Evolutionary conservation across 2,797 vertebrate species (phyloP), one percentile per base, ranked within the genome.

Genomic region (Antrozous pallidus): DNA sequence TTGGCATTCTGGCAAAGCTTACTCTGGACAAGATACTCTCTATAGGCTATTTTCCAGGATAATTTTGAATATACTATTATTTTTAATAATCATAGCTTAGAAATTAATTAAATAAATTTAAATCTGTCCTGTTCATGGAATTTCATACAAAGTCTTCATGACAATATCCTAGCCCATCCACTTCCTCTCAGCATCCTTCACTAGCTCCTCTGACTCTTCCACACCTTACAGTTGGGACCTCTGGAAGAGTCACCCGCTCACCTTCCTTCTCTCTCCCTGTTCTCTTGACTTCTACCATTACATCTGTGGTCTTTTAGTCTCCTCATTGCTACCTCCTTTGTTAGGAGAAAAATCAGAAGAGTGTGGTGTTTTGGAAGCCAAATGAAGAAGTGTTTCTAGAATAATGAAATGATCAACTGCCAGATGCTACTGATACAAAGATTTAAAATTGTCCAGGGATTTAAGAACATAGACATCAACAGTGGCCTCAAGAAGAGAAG

Each of bases 51-150:
- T 77, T 89, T 65, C 26, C 33, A 73, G 12, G 31, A 51, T 75
- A 56, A 69, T 77, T 78, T 90, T 78, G 9, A 78, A 69, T 38
- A 86, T 47, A 16, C 11, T 73, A 47, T 69, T 42, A 42, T 69
- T 90, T 81, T 84, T 70, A 65, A 77, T 38, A 84, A 78, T 79
- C 24, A 78, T 36, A n/a, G 13, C 14, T 78, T 81, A n/a, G 42
- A 85, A 63, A 33, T 89, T 47, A 69, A 91, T 79, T 84, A 77
- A 91, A 89, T 7, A 89, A 81, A 51, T 24, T 77, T 80, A 40
- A 77, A 58, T 78, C n/a, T 81, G 7, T 69, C 13, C 58, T 71
- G 4, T 33, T 63, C 4, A 0, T 81, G n/a, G 14, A 84, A 70
- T 31, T 88, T 42, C 38, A 36, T 31, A 58, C 6, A 6, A 51